Evolutionary conservation across 2,797 vertebrate species (phyloP).

Genomic region (Pogonophryne albipinna): DNA sequence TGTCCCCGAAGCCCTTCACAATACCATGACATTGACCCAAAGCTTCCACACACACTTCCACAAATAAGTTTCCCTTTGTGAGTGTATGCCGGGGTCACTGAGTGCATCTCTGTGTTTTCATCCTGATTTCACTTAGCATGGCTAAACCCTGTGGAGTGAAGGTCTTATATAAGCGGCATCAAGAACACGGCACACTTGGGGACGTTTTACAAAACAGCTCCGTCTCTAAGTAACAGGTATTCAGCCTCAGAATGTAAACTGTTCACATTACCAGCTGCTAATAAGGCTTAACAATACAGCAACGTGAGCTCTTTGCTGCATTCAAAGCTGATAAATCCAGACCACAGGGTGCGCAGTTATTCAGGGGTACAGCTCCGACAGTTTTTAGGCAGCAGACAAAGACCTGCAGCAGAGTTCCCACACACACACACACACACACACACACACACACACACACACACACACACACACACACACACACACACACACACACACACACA

Average conservation of each 20-base stretch:
- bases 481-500: too few relatives aligned
- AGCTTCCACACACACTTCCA: not conserved
- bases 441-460: too few relatives aligned
- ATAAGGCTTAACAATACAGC: constrained; percentile 38
- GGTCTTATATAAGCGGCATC: not conserved
- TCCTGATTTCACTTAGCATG: not conserved
- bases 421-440: too few relatives aligned
- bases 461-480: too few relatives aligned
- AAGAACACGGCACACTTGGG: not conserved
- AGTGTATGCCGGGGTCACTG: not conserved
- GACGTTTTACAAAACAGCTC: not conserved
- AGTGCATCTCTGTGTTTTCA: constrained; percentile 18
- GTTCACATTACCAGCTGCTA: constrained; percentile 12
- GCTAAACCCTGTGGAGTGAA: not conserved
- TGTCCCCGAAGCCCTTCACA: not conserved
- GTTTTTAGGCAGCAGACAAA: constrained; percentile 18
- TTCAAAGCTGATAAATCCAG: constrained; percentile 36
- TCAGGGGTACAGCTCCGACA: constrained; percentile 10
- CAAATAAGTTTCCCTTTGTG: not conserved
- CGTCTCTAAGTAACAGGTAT: constrained; percentile 4
- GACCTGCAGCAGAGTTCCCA: constrained; percentile 23
- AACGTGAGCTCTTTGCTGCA: constrained; percentile 20
- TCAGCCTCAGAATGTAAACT: constrained; percentile 22
- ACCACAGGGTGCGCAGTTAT: not conserved
- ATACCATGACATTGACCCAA: not conserved